A percentile compares a stretch with the other conserved stretches of the same genome.
phyloP scores from a whole-genome alignment of 2,797 vertebrate species.

The Serranus cabrilla region DNA sequence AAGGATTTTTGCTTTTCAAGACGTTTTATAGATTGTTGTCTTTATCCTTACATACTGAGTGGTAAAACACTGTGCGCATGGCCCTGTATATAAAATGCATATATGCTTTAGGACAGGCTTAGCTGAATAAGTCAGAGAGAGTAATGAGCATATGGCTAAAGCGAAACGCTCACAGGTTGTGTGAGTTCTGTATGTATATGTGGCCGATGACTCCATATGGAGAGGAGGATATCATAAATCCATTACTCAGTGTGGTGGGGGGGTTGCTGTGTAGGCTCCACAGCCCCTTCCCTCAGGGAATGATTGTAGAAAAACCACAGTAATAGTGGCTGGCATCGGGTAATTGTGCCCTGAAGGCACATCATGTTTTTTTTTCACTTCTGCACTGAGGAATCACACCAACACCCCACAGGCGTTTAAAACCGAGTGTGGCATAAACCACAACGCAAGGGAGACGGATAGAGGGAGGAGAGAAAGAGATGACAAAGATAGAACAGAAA shows the following conservation, averaged over 20 bases:
- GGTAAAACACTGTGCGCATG: conserved; percentile 13
- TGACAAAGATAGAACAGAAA: conserved; percentile 21
- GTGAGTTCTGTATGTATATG: conserved; percentile 62
- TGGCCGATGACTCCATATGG: conserved; percentile 66
- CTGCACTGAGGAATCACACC: conserved; percentile 73
- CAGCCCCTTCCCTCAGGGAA: conserved; percentile 49
- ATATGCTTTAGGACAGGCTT: conserved; percentile 35
- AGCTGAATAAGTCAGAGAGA: conserved; percentile 43
- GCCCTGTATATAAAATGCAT: conserved; percentile 5
- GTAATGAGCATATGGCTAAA: conserved; percentile 45
- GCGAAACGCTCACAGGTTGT: conserved; percentile 42
- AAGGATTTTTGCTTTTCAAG: background rate
- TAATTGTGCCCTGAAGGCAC: conserved; percentile 83
- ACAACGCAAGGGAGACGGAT: conserved; percentile 15
- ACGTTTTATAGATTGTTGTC: conserved; percentile 3
- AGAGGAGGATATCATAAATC: conserved; percentile 68
- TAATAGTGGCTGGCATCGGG: conserved; percentile 80
- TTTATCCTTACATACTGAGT: background rate
- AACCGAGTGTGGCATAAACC: conserved; percentile 41
- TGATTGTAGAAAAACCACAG: conserved; percentile 60
- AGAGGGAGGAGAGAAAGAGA: conserved; percentile 19
- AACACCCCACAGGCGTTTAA: conserved; percentile 64
- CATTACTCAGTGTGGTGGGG: conserved; percentile 58
- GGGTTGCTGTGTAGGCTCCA: conserved; percentile 42
- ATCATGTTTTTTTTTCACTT: conserved; percentile 76